phyloP scores from a whole-genome alignment of 2,113 vertebrate species.

The Opisthocomus hoazin region DNA sequence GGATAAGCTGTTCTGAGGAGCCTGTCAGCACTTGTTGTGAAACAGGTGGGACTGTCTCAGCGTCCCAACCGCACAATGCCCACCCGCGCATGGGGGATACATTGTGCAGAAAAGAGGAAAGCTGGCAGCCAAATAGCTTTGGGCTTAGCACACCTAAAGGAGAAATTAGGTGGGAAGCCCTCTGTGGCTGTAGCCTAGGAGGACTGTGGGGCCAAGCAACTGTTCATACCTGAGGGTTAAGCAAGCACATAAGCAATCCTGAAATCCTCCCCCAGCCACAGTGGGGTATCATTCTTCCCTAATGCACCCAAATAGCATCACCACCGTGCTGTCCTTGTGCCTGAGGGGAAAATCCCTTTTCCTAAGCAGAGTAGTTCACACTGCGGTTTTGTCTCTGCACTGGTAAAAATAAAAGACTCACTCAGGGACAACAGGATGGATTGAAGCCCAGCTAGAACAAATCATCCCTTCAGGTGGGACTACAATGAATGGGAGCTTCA shows the following conservation, averaged over 20 bases:
- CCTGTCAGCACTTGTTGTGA: neutral
- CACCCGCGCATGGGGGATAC: rapidly evolving
- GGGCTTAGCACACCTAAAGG: neutral
- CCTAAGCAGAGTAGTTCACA: neutral
- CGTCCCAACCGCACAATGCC: neutral
- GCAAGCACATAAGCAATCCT: neutral
- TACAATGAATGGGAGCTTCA: neutral
- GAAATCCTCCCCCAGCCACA: neutral
- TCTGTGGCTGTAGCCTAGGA: neutral
- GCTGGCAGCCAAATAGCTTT: neutral
- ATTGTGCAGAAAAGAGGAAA: neutral
- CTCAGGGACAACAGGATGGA: neutral
- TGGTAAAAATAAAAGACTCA: neutral
- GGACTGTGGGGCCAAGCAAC: neutral
- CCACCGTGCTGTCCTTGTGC: neutral
- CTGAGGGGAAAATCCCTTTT: neutral
- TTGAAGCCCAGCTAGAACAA: neutral
- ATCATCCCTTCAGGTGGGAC: neutral
- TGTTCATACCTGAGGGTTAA: neutral
- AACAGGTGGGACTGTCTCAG: neutral
- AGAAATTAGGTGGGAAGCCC: neutral
- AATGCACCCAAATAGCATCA: neutral
- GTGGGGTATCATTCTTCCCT: neutral
- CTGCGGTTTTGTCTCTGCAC: neutral
- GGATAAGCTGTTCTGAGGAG: neutral